Evolutionary conservation across 2,797 vertebrate genomes (phyloP).

Genomic region (Chelmon rostratus): DNA sequence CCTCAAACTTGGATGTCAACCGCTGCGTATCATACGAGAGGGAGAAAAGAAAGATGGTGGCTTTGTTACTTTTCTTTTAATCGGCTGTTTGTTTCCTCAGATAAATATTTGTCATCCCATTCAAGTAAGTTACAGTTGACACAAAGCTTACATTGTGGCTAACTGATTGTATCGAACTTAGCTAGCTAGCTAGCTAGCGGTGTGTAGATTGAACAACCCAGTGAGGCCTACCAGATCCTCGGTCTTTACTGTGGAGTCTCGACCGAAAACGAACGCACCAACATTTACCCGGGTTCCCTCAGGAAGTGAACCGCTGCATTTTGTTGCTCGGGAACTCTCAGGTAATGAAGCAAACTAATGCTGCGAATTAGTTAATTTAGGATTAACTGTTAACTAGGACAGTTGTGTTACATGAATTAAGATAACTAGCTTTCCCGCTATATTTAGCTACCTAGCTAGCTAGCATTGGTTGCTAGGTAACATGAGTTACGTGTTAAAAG

Average conservation of each 20-base stretch:
- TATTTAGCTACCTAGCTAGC: no score
- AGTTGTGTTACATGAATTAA: neutral
- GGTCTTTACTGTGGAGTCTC: conserved; percentile 17
- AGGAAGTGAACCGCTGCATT: neutral
- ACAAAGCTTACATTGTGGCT: neutral
- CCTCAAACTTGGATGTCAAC: neutral
- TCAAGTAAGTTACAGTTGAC: neutral
- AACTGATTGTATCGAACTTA: neutral
- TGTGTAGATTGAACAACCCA: neutral
- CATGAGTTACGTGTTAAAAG: neutral
- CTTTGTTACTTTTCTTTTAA: rapidly evolving
- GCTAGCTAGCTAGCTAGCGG: conserved; percentile 16
- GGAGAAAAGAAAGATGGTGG: neutral
- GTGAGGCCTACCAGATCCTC: conserved; percentile 27
- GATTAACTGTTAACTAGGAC: neutral
- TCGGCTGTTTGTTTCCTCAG: neutral
- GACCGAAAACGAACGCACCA: neutral
- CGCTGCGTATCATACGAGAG: neutral
- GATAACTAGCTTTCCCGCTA: neutral
- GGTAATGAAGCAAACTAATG: conserved; percentile 7
- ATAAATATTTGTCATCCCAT: neutral
- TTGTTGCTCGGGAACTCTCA: neutral
- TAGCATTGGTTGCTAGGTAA: neutral
- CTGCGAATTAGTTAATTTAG: no score
- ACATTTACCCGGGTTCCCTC: neutral